Percentiles rank a stretch among this genome's conserved stretches.
These are phyloP conservation scores for Wasmannia auropunctata DNA, from an alignment of 1,140 invertebrate genomes.

Conservation along the genomic window DNA sequence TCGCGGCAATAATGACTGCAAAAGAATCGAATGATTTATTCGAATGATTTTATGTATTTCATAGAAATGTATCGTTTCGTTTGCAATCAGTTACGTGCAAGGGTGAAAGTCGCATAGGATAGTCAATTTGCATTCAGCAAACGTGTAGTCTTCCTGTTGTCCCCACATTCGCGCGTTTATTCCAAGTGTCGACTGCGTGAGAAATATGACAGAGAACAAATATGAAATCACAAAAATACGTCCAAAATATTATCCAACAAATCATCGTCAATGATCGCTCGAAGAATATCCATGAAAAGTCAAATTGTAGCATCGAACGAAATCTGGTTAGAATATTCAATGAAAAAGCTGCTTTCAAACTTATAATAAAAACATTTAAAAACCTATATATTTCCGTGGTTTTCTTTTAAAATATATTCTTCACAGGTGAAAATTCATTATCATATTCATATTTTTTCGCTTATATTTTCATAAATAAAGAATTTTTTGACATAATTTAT, in stretches of 20 bases:
- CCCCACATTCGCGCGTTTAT: conserved; percentile 26
- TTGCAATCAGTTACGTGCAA: not conserved
- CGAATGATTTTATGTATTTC: not conserved
- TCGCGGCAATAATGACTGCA: not conserved
- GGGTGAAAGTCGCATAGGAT: not conserved
- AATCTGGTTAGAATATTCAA: conserved; percentile 76
- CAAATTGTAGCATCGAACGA: conserved; percentile 76
- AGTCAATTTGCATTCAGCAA: conserved; percentile 17
- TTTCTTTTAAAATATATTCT: conserved; percentile 15
- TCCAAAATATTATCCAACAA: conserved; percentile 43
- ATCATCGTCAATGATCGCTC: conserved; percentile 69
- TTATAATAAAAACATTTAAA: conserved; percentile 76
- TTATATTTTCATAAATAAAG: not conserved
- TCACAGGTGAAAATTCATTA: not conserved
- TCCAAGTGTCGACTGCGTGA: not conserved
- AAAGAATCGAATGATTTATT: not conserved
- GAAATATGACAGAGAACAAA: not conserved
- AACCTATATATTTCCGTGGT: conserved; percentile 29
- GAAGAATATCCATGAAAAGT: conserved; percentile 68
- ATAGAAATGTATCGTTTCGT: not conserved
- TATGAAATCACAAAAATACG: conserved; percentile 36
- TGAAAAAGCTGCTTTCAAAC: conserved; percentile 75
- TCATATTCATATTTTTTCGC: not conserved
- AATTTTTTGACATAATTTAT: not conserved
- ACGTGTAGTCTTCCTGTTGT: conserved; percentile 48